Percentiles rank a stretch among this genome's conserved stretches.
phyloP scores from a whole-genome alignment of 2,888 invertebrate species.

The Flabesymbios commensalis region DNA sequence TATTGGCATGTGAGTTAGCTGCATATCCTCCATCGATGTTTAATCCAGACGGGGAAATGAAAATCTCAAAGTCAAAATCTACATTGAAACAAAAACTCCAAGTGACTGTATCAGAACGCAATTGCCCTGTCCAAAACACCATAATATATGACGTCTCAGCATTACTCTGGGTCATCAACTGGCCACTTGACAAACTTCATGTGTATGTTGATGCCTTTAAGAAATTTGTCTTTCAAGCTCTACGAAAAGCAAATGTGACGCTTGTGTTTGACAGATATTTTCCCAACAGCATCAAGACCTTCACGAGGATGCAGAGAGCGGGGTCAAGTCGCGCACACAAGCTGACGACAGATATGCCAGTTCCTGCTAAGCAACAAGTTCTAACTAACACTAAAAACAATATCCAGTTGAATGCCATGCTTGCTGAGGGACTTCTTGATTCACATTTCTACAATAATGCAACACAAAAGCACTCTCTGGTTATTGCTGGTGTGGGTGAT shows the following conservation, averaged over 20 bases:
- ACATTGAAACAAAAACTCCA: slow-evolving; percentile 8
- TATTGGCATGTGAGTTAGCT: slow-evolving; percentile 16
- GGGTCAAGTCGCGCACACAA: slow-evolving; percentile 6
- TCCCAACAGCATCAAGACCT: slow-evolving; percentile 1
- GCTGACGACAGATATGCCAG: slow-evolving; percentile 7
- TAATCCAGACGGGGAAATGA: slow-evolving; percentile 14
- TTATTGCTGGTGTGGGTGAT: neutral
- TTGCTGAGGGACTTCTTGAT: slow-evolving; percentile 3
- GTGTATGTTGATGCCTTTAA: slow-evolving; percentile 13
- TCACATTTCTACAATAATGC: slow-evolving; percentile 1
- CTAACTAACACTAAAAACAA: slow-evolving; percentile 12
- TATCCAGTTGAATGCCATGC: slow-evolving; percentile 9
- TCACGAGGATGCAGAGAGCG: slow-evolving; percentile 5
- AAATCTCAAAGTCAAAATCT: slow-evolving; percentile 6
- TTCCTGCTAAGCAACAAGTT: slow-evolving; percentile 1
- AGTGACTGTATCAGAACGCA: slow-evolving; percentile 12
- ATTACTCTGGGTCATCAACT: slow-evolving; percentile 12
- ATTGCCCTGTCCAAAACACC: slow-evolving; percentile 3
- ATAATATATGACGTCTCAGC: slow-evolving; percentile 13
- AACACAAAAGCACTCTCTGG: slow-evolving; percentile 5
- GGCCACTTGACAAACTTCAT: slow-evolving; percentile 2
- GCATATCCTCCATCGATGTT: slow-evolving; percentile 24
- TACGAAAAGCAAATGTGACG: neutral
- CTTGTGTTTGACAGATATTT: slow-evolving; percentile 14
- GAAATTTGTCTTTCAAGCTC: slow-evolving; percentile 8